phyloP scores from a whole-genome alignment of 1,140 invertebrate species.

The Drosophila lacertosa region DNA sequence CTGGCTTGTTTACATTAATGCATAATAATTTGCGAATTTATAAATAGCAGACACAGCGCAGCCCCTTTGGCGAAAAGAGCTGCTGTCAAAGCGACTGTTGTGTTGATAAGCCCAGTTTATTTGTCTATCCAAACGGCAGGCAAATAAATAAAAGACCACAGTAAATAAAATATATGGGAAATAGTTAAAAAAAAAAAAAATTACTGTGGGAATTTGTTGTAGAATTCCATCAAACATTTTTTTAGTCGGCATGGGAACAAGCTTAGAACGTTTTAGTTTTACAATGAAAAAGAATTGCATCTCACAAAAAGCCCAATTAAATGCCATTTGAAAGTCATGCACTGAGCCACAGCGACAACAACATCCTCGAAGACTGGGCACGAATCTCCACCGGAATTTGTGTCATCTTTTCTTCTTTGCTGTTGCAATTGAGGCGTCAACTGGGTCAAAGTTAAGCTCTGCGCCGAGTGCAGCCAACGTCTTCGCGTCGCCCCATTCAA shows the following conservation, averaged over 20 bases:
- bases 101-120: conserved; percentile 55
- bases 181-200: not conserved
- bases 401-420: conserved; percentile 55
- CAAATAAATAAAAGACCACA: conserved; percentile 45
- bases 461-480: conserved; percentile 37
- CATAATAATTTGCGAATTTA: conserved; percentile 46
- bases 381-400: conserved; percentile 38
- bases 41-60: conserved; percentile 12
- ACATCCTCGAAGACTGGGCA: conserved; percentile 13
- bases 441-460: conserved; percentile 76
- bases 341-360: conserved; percentile 29
- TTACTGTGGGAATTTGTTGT: conserved; percentile 29
- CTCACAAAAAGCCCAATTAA: conserved; percentile 61
- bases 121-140: conserved; percentile 21
- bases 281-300: conserved; percentile 13
- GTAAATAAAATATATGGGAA: conserved; percentile 10
- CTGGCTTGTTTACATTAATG: conserved; percentile 66
- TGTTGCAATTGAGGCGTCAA: conserved; percentile 73
- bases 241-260: conserved; percentile 24
- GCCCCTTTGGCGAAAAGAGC: not conserved
- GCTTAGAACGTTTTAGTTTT: conserved; percentile 14
- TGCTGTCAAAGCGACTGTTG: conserved; percentile 6
- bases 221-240: conserved; percentile 9
- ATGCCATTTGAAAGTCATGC: conserved; percentile 68
- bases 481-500: conserved; percentile 53